Base-by-base conservation (phyloP, 37 sponge, comb jelly and placozoan species). In the Eunapius fragilis region DNA sequence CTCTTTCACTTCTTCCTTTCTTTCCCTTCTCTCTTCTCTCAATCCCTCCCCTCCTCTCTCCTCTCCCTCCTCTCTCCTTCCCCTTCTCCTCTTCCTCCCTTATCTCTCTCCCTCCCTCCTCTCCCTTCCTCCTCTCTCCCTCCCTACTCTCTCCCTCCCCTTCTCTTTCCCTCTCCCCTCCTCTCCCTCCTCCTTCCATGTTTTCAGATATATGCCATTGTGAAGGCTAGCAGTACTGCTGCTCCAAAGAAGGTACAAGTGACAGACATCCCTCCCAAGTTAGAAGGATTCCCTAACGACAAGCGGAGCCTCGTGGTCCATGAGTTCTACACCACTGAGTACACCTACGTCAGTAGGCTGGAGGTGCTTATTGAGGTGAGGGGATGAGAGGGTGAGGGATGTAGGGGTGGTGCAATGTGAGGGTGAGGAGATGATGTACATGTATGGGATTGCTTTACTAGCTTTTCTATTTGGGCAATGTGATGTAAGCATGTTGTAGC, bases 261-360 rank as follows among this genome's bases (percentile, higher is more conserved):
- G 10, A 14, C 70, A 25, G 92, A 92, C 11, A 80, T 94, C 2
- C 94, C 94, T 17, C 25, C 69, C 4, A 26, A 73, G 23, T 81
- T 94, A 9, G 68, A 82, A 33, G 86, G 82, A 3, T 87, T 92
- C 35, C 90, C 96, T 0, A 74, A 47, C 27, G 93, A 80, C 19
- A 67, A 83, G 14, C 45, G 96, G 28, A 49, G 82, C 19, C 68
- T 32, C 1, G 86, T 95, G 23, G 81, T 93, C 27, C 96, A 95
- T n/a, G 98, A 97, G 75, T 85, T 97, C 41, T 97, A 97, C 72
- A 84, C 86, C 22, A 91, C 96, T 14, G 98, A 97, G 79, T 93
- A 92, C n/a, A n/a, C n/a, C n/a, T n/a, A n/a, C n/a, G n/a, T n/a
- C n/a, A n/a, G n/a, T n/a, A n/a, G n/a, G n/a, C n/a, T n/a, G n/a